Conservation (phyloP, 2,888 invertebrate species). For the Blera fallax region DNA sequence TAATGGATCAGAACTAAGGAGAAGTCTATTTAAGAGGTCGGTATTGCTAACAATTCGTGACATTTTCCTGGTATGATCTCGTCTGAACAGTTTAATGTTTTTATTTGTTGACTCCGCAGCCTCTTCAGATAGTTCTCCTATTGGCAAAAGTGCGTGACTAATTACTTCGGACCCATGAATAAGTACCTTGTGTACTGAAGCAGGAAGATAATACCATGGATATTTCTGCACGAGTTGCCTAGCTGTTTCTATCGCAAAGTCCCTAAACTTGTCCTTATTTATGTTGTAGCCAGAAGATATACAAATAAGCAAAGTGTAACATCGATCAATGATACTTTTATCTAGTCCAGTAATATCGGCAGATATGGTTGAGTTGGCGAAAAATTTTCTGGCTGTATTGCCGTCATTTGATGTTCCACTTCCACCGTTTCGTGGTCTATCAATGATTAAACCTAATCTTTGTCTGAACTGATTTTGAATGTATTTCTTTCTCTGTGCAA, state of each 20-base stretch:
- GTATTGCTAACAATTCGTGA: background rate
- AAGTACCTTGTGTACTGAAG: slow-evolving; percentile 50
- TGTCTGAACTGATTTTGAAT: slow-evolving; percentile 40
- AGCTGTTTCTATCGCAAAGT: slow-evolving; percentile 54
- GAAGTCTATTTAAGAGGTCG: background rate
- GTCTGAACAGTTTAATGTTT: slow-evolving; percentile 18
- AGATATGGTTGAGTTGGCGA: slow-evolving; percentile 45
- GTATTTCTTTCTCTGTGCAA: slow-evolving; percentile 14
- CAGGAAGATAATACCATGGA: slow-evolving; percentile 15
- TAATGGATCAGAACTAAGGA: background rate
- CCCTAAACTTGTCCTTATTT: slow-evolving; percentile 44
- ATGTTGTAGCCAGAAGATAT: slow-evolving; percentile 59
- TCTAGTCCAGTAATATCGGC: slow-evolving; percentile 67
- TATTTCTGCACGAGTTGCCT: background rate
- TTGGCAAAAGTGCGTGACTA: background rate
- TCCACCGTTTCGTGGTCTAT: slow-evolving; percentile 52
- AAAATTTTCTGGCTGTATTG: slow-evolving; percentile 59
- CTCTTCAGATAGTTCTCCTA: slow-evolving; percentile 15
- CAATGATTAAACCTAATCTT: slow-evolving; percentile 58
- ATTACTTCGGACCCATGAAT: background rate
- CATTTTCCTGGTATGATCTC: slow-evolving; percentile 1
- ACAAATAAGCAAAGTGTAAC: slow-evolving; percentile 54
- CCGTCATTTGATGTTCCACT: slow-evolving; percentile 64
- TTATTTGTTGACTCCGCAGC: slow-evolving; percentile 42
- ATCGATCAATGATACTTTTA: slow-evolving; percentile 44